phyloP scores from a whole-genome alignment of 1,140 invertebrate species.

The Nebria ingens region DNA sequence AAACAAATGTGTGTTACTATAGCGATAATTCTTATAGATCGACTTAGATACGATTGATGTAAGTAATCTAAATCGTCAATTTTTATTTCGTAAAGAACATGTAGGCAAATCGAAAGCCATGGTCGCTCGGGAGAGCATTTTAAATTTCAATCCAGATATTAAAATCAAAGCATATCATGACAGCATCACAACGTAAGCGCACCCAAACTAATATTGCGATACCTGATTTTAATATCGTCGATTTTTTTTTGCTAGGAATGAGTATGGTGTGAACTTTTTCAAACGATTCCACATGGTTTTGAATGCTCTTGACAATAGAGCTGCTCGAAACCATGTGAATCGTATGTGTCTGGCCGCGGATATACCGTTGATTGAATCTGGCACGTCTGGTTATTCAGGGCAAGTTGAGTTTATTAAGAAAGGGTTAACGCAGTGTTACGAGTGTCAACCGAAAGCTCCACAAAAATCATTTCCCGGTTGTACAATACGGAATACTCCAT shows the following conservation, averaged over 20 bases:
- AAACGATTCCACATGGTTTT: slow-evolving; percentile 87
- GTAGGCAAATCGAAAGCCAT: slow-evolving; percentile 92
- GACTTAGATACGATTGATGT: slow-evolving; percentile 99
- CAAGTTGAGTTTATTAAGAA: slow-evolving; percentile 85
- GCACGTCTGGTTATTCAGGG: slow-evolving; percentile 92
- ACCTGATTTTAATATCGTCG: too few species aligned
- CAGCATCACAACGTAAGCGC: slow-evolving; percentile 84
- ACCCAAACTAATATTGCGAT: slow-evolving; percentile 23
- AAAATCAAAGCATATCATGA: slow-evolving; percentile 87
- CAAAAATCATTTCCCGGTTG: slow-evolving; percentile 95
- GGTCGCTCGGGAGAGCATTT: slow-evolving; percentile 79
- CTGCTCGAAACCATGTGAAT: slow-evolving; percentile 96
- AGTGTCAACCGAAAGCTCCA: slow-evolving; percentile 84
- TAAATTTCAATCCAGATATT: slow-evolving; percentile 80
- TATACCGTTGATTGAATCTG: slow-evolving; percentile 91
- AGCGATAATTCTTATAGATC: slow-evolving; percentile 56
- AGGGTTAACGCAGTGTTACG: slow-evolving; percentile 90
- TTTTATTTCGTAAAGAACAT: slow-evolving; percentile 95
- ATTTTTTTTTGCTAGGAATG: slow-evolving; percentile 52
- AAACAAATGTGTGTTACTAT: slow-evolving; percentile 5
- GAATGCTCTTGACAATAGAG: slow-evolving; percentile 95
- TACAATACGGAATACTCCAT: slow-evolving; percentile 99
- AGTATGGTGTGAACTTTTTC: slow-evolving; percentile 88
- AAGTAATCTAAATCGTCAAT: slow-evolving; percentile 98
- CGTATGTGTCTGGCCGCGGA: slow-evolving; percentile 94